Base-by-base conservation (phyloP, 1,140 invertebrate genomes). In the Drosophila mauritiana region DNA sequence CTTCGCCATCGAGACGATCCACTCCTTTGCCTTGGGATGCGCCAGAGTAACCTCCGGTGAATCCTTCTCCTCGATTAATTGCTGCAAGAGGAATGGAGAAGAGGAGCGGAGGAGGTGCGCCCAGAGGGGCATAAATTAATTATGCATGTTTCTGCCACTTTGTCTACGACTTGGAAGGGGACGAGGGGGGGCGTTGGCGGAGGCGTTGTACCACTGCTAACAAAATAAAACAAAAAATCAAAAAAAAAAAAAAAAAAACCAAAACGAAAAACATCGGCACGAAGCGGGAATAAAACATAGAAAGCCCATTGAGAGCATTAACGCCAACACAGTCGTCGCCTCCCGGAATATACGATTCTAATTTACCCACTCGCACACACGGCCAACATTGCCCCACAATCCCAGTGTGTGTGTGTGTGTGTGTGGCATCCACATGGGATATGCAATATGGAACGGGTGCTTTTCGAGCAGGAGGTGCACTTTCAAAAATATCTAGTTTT, bases 1-100 rank as follows among this genome's bases (percentile, higher is more conserved):
- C 84, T 96, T 94, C 27, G 97, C 95, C 36, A 97, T 95, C 78
- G 95, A 95, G 17, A 98, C 94, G 77, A 97, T 95, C 97, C 97
- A 98, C 92, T 97, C 96, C 78, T 96, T 95, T 62, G 96, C 95
- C 75, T 97, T 96, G 42, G 93, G 93, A 78, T 95, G 92, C 15
- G 83, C 37, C 7, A 91, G 53, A 6, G 80, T 85, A 13, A 92
- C 91, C 67, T 92, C 91, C 17, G 88, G 78, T 37, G 76, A 65
- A 56, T 79, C 78, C 78, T 92, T 91, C 59, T 92, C 88, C 65
- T 92, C 91, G 67, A 90, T 88, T 74, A 90, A 63, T 75, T 91
- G 77, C 82, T 81, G 57, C 62, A 74, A 62, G 3, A 15, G 45
- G 10, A 15, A 12, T 2, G 15, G 65, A 17, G 13, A 1, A n/a